phyloP scores from a whole-genome alignment of 1,140 invertebrate species.

The Tribolium madens region DNA sequence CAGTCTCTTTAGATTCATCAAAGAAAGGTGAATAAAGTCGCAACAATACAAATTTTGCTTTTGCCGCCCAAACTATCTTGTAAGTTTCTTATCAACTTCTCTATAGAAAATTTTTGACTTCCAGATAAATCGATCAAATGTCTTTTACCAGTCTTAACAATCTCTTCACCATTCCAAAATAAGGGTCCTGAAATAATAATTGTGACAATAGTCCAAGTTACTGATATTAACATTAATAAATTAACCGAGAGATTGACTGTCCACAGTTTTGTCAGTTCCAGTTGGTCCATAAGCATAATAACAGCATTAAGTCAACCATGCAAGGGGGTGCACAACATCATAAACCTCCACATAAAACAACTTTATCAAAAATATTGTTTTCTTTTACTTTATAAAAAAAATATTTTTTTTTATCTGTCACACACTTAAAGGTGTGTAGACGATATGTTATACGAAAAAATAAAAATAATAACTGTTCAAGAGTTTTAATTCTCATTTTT shows the following conservation, averaged over 20 bases:
- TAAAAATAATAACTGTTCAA: no score
- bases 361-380: constrained; percentile 85
- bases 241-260: constrained; percentile 69
- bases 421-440: no score
- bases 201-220: background rate
- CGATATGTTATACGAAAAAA: no score
- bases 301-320: constrained; percentile 91
- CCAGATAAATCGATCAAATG: constrained; percentile 97
- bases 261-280: constrained; percentile 96
- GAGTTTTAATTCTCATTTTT: no score
- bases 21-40: constrained; percentile 91
- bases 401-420: no score
- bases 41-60: constrained; percentile 88
- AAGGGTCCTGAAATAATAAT: background rate
- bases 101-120: constrained; percentile 80
- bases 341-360: constrained; percentile 94
- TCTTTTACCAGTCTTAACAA: constrained; percentile 94
- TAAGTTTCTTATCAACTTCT: constrained; percentile 90
- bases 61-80: constrained; percentile 98
- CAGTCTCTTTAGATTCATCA: constrained; percentile 90
- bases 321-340: constrained; percentile 88
- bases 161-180: constrained; percentile 76
- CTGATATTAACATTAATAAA: constrained; percentile 72
- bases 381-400: no score
- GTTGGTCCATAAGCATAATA: constrained; percentile 96